Evolutionary conservation across 2,797 vertebrate species (phyloP).

Genomic region (Rhabdomys pumilio): DNA sequence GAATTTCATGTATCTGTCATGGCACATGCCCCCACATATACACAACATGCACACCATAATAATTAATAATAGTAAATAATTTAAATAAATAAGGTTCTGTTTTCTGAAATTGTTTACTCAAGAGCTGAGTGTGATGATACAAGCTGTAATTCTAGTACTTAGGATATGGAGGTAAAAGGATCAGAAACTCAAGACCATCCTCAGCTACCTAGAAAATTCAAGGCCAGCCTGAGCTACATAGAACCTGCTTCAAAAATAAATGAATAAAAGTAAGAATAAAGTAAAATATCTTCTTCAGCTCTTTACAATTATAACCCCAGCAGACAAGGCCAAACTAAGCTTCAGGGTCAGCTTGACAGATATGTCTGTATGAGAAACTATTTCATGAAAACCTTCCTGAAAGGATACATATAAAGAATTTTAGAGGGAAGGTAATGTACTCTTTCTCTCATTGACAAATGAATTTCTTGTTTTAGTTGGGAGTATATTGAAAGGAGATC

Average conservation of each 20-base stretch:
- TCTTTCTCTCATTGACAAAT: neutral
- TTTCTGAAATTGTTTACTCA: neutral
- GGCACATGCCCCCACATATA: neutral
- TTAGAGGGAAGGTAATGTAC: neutral
- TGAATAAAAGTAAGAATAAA: neutral
- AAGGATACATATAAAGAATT: neutral
- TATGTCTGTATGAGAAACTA: neutral
- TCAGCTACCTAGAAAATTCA: neutral
- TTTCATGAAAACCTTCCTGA: neutral
- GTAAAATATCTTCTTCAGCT: neutral
- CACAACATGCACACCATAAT: neutral
- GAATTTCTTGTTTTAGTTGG: neutral
- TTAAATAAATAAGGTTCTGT: neutral
- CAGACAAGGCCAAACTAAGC: neutral
- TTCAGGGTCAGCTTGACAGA: neutral
- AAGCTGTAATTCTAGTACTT: neutral
- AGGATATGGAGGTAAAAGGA: neutral
- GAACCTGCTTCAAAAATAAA: constrained; percentile 16
- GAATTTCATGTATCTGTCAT: neutral
- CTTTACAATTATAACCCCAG: neutral
- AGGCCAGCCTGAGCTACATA: neutral
- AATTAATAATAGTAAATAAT: neutral
- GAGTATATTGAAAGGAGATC: neutral
- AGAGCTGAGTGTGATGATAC: neutral
- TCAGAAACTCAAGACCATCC: neutral